phyloP scores from a whole-genome alignment of 1,140 invertebrate genomes.

The Rhopalosiphum maidis region DNA sequence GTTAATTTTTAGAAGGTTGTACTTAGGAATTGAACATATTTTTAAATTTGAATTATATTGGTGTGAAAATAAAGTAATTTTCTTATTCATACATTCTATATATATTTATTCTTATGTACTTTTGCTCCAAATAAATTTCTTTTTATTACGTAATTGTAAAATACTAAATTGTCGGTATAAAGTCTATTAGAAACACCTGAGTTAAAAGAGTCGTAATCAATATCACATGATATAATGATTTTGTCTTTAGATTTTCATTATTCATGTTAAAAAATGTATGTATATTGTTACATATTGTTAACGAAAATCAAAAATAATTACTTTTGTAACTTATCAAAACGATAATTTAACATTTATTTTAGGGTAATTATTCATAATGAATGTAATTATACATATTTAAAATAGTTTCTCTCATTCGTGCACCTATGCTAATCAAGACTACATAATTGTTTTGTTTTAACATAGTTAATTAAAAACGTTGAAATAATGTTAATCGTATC shows the following conservation, averaged over 20 bases:
- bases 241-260: background rate
- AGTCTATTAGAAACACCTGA: background rate
- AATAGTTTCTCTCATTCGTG: background rate
- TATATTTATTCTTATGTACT: background rate
- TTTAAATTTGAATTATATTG: background rate
- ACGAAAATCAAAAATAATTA: background rate
- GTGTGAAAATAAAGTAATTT: background rate
- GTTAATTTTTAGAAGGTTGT: background rate
- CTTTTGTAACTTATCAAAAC: background rate
- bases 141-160: background rate
- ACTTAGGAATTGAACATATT: background rate
- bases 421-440: conserved; percentile 16
- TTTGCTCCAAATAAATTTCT: background rate
- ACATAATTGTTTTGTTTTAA: conserved; percentile 37
- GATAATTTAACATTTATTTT: background rate
- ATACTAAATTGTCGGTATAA: background rate
- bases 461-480: conserved; percentile 24
- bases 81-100: background rate
- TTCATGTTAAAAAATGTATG: background rate
- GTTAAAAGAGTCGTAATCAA: background rate
- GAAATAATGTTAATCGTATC: conserved; percentile 34
- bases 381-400: conserved; percentile 33
- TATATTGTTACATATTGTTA: background rate
- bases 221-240: background rate
- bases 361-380: conserved; percentile 19